Evolutionary conservation across 1,140 invertebrate species (phyloP).

Genomic region (Hylaeus volcanicus): DNA sequence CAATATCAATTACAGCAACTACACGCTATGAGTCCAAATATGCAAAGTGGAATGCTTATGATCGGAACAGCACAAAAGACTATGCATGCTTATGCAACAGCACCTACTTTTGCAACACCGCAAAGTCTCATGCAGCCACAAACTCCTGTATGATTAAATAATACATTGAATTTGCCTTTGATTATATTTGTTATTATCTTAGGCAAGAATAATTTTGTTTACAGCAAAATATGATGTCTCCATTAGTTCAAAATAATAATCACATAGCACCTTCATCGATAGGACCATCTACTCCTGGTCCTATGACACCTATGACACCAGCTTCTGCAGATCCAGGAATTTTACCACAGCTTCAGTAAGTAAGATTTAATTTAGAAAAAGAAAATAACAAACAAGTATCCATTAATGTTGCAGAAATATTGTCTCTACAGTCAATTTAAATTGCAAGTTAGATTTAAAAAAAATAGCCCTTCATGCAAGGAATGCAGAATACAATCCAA

Average conservation of each 20-base stretch:
- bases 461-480: conserved; percentile 99
- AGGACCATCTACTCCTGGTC: conserved; percentile 88
- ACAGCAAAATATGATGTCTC: conserved; percentile 92
- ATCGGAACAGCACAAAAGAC: conserved; percentile 84
- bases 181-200: conserved; percentile 27
- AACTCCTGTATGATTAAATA: conserved; percentile 85
- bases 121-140: conserved; percentile 91
- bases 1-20: conserved; percentile 81
- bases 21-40: conserved; percentile 82
- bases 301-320: conserved; percentile 97
- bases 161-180: not conserved
- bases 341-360: conserved; percentile 95
- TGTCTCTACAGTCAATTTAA: conserved; percentile 98
- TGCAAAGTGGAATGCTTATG: conserved; percentile 80
- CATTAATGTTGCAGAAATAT: conserved; percentile 88
- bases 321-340: conserved; percentile 96
- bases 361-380: conserved; percentile 56
- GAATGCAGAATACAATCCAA: conserved; percentile 99
- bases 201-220: conserved; percentile 49
- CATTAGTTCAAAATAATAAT: conserved; percentile 85
- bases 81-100: conserved; percentile 86
- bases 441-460: conserved; percentile 96
- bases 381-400: not conserved
- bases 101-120: conserved; percentile 85
- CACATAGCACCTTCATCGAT: conserved; percentile 82